Percentiles rank a stretch among this genome's conserved stretches.
Evolutionary conservation across 2,797 vertebrate genomes (phyloP).

Genomic region (Leuciscus waleckii): DNA sequence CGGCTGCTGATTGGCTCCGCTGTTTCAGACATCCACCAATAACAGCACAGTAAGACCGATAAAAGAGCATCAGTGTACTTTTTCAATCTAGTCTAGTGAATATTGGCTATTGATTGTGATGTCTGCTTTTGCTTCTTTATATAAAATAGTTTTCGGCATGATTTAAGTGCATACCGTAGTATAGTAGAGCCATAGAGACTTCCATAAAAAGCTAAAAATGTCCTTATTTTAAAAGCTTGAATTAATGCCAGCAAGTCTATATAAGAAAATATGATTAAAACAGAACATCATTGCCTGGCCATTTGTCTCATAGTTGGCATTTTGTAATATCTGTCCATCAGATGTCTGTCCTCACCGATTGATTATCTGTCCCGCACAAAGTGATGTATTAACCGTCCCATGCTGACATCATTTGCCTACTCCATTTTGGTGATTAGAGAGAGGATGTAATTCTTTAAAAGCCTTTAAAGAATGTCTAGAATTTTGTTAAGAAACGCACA

Average conservation of each 20-base stretch:
- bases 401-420: neutral
- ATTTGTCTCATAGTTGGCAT: conserved; percentile 10
- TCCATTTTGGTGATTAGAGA: conserved; percentile 7
- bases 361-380: conserved; percentile 33
- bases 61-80: conserved; percentile 1
- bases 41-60: conserved; percentile 32
- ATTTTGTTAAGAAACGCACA: conserved; percentile 14
- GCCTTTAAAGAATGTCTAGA: conserved; percentile 27
- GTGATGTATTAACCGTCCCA: conserved; percentile 5
- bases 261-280: conserved; percentile 12
- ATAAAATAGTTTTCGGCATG: neutral
- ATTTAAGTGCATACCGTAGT: neutral
- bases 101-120: neutral
- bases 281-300: neutral
- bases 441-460: conserved; percentile 19
- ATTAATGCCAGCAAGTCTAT: neutral
- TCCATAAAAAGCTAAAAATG: neutral
- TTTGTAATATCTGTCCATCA: conserved; percentile 49
- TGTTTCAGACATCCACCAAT: conserved; percentile 61
- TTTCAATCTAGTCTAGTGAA: neutral
- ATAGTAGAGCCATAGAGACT: neutral
- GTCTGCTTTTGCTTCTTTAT: neutral
- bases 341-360: conserved; percentile 26
- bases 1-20: conserved; percentile 72
- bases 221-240: neutral